These are phyloP conservation scores for Dioctria linearis DNA, from an alignment of 2,888 invertebrate genomes.

Conservation along the genomic window DNA sequence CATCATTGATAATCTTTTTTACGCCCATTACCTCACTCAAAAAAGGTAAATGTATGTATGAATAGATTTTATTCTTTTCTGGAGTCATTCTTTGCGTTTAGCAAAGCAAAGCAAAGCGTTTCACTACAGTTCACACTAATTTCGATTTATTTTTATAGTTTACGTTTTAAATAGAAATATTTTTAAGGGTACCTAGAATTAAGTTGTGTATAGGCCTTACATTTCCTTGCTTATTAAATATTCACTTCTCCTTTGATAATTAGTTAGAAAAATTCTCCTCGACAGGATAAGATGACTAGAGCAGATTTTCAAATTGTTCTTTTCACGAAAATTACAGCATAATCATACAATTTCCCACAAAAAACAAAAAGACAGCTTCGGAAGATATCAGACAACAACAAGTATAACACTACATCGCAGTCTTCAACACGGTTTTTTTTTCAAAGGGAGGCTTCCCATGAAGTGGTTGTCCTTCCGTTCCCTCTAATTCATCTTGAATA, in stretches of 20 bases:
- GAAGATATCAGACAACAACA: slow-evolving; percentile 31
- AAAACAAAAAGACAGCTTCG: neutral
- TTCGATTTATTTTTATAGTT: too few species aligned
- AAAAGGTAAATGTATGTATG: too few species aligned
- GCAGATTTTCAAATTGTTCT: neutral
- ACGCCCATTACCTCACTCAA: too few species aligned
- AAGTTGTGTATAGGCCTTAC: too few species aligned
- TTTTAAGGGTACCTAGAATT: too few species aligned
- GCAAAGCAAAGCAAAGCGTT: too few species aligned
- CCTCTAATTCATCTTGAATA: slow-evolving; percentile 43
- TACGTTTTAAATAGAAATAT: too few species aligned
- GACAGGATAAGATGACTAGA: neutral
- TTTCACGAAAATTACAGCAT: neutral
- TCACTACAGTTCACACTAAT: too few species aligned
- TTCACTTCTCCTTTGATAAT: neutral
- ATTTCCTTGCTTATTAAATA: too few species aligned
- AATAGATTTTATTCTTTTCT: too few species aligned
- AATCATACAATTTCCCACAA: slow-evolving; percentile 1
- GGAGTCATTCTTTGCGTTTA: too few species aligned
- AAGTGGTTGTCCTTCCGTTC: slow-evolving; percentile 30
- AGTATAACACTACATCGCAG: slow-evolving; percentile 16
- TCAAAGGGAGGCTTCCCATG: neutral
- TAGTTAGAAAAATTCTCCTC: neutral
- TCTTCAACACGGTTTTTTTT: slow-evolving; percentile 19
- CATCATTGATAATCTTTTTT: too few species aligned